Evolutionary conservation across 37 sponge, comb jelly and placozoan species (phyloP).

Genomic region (Axinella damicornis): DNA sequence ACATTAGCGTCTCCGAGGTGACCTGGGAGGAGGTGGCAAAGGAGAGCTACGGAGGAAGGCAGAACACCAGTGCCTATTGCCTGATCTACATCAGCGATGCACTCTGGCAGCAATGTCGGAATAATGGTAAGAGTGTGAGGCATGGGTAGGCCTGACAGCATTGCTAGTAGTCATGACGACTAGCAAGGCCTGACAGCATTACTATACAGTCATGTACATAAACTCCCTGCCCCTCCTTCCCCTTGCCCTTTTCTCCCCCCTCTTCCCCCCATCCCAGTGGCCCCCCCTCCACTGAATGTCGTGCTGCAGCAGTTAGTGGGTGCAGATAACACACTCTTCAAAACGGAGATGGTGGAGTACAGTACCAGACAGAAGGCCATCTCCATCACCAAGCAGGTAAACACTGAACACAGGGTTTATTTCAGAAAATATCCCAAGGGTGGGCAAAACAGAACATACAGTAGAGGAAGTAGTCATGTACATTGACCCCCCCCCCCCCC

Average conservation of each 20-base stretch:
- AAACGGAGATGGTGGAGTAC: slow-evolving; percentile 34
- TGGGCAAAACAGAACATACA: too few species aligned
- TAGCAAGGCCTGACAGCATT: too few species aligned
- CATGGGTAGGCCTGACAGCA: too few species aligned
- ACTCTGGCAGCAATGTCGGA: slow-evolving; percentile 26
- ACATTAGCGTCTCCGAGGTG: slow-evolving; percentile 75
- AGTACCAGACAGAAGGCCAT: slow-evolving; percentile 12
- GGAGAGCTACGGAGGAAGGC: slow-evolving; percentile 67
- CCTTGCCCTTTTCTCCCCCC: background rate
- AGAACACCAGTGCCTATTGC: slow-evolving; percentile 87
- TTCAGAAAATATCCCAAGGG: too few species aligned
- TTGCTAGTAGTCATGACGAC: too few species aligned
- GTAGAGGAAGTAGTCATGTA: too few species aligned
- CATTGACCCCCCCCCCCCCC: too few species aligned
- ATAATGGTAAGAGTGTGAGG: slow-evolving; percentile 27
- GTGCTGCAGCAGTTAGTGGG: slow-evolving; percentile 20
- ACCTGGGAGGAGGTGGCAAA: slow-evolving; percentile 74
- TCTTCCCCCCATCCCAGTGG: background rate
- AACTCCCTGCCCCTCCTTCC: too few species aligned
- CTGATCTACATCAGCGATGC: slow-evolving; percentile 67
- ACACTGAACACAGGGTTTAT: too few species aligned
- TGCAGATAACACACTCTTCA: slow-evolving; percentile 19
- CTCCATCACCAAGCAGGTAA: background rate
- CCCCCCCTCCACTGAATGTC: slow-evolving; percentile 3
- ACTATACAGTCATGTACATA: too few species aligned